Conservation (phyloP, 2,797 vertebrate genomes). For the Myripristis murdjan region DNA sequence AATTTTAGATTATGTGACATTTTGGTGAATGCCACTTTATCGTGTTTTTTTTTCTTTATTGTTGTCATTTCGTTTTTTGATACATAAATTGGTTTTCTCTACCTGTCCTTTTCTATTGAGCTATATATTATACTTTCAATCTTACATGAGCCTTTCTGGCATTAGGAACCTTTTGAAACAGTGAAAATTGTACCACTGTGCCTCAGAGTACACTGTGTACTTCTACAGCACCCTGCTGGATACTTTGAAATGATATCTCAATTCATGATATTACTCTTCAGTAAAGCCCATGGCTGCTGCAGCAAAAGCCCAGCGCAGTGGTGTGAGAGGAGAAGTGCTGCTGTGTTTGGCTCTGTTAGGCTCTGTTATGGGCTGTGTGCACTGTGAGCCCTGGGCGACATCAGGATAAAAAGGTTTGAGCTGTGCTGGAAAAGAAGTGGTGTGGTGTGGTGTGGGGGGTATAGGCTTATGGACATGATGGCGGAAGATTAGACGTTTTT, state of each 20-base stretch:
- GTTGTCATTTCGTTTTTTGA: too few species aligned
- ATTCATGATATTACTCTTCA: slow-evolving; percentile 60
- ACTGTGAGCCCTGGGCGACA: slow-evolving; percentile 52
- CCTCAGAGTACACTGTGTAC: slow-evolving; percentile 36
- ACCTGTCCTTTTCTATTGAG: background rate
- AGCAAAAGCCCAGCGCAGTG: slow-evolving; percentile 29
- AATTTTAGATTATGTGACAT: background rate
- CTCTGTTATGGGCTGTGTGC: slow-evolving; percentile 30
- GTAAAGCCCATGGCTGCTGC: slow-evolving; percentile 37
- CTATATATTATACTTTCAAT: background rate
- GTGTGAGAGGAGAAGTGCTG: slow-evolving; percentile 25
- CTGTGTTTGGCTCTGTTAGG: slow-evolving; percentile 48
- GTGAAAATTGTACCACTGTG: slow-evolving; percentile 12
- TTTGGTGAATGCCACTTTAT: background rate
- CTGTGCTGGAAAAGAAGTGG: slow-evolving; percentile 20
- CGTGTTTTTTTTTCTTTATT: background rate
- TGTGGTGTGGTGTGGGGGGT: background rate
- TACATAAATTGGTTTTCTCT: background rate
- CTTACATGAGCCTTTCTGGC: background rate
- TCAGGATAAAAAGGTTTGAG: slow-evolving; percentile 68
- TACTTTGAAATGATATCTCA: slow-evolving; percentile 67
- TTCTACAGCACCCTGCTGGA: slow-evolving; percentile 29
- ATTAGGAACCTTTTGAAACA: slow-evolving; percentile 5
- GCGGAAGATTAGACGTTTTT: slow-evolving; percentile 67
- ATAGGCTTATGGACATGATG: slow-evolving; percentile 43